A percentile compares a stretch with the other conserved stretches of the same genome.
Conservation (phyloP, 2,113 vertebrate genomes). For the Aspiorhynchus laticeps region DNA sequence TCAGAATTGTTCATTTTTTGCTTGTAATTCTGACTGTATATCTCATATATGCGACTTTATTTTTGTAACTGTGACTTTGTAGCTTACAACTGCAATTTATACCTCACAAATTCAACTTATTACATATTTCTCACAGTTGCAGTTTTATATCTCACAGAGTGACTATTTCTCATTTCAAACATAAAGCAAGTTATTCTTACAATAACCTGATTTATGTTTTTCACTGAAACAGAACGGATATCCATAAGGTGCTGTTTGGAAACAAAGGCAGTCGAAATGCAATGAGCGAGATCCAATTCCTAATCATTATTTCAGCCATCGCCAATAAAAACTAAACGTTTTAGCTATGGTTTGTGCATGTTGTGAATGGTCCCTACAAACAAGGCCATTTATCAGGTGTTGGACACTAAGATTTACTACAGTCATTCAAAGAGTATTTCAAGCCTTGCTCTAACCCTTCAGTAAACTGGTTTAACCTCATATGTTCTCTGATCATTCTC, state of each 20-base stretch:
- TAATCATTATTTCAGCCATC: background rate
- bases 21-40: background rate
- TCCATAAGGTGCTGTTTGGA: background rate
- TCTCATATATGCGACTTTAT: background rate
- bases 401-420: background rate
- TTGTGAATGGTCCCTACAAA: background rate
- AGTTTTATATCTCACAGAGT: background rate
- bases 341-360: background rate
- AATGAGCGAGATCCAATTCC: background rate
- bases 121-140: background rate
- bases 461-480: background rate
- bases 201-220: background rate
- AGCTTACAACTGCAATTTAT: background rate
- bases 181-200: background rate
- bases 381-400: background rate
- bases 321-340: background rate
- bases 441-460: background rate
- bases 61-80: background rate
- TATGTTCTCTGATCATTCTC: conserved; percentile 4
- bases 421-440: background rate
- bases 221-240: background rate
- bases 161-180: background rate
- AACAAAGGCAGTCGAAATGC: background rate
- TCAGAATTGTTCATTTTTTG: background rate
- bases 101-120: background rate